phyloP scores from a whole-genome alignment of 2,797 vertebrate species.

The Coluber constrictor region DNA sequence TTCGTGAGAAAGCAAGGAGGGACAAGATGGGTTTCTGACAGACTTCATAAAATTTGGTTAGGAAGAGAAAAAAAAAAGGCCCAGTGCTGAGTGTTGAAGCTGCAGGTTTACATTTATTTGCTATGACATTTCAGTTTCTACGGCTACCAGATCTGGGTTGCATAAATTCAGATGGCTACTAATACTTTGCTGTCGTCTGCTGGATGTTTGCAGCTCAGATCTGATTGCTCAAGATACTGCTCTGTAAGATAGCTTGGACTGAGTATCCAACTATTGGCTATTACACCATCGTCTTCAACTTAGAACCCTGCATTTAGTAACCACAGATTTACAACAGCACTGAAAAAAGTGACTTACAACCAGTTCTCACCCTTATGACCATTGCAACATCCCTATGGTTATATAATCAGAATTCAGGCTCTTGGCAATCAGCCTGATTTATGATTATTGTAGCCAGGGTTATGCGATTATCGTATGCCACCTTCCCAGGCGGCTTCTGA shows the following conservation, averaged over 20 bases:
- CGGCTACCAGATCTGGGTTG: not conserved
- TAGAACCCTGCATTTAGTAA: not conserved
- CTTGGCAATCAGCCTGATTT: not conserved
- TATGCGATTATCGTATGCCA: not conserved
- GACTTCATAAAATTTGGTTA: conserved; percentile 2
- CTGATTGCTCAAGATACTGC: not conserved
- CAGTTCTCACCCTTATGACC: not conserved
- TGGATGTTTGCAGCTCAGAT: not conserved
- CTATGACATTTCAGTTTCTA: not conserved
- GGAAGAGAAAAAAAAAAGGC: not conserved
- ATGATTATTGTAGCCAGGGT: not conserved
- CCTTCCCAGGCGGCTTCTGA: not conserved
- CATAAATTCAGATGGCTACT: not conserved
- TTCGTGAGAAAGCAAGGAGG: not conserved
- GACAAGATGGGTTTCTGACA: rapidly evolving
- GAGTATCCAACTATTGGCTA: not conserved
- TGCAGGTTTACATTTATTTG: not conserved
- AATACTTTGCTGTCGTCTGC: not conserved
- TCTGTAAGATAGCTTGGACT: not conserved
- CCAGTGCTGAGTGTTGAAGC: not conserved
- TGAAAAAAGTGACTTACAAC: not conserved
- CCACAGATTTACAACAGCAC: not conserved
- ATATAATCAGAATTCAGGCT: not conserved
- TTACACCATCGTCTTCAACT: not conserved
- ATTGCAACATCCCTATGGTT: not conserved